Conservation (phyloP, 2,113 vertebrate genomes). For the Callospermophilus lateralis region DNA sequence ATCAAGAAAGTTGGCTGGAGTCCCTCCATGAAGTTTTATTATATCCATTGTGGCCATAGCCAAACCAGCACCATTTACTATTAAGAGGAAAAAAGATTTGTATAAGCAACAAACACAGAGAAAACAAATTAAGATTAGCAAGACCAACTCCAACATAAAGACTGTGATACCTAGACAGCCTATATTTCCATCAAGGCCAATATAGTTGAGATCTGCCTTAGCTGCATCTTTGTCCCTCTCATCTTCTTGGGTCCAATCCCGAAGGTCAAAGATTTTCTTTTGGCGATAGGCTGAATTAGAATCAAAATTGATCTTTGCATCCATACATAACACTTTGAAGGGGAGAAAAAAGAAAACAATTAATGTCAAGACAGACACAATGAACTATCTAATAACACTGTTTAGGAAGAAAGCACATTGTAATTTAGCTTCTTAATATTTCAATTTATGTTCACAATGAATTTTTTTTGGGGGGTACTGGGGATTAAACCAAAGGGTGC, state of each 20-base stretch:
- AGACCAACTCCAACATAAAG: not conserved
- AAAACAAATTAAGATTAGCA: not conserved
- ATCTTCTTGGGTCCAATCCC: constrained; percentile 99
- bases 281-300: constrained; percentile 97
- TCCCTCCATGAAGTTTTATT: constrained; percentile 98
- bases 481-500: no score
- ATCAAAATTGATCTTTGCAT: constrained; percentile 99
- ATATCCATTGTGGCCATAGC: constrained; percentile 99
- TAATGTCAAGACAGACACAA: constrained; percentile 57
- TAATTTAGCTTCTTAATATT: constrained; percentile 47
- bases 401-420: not conserved
- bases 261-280: constrained; percentile 95
- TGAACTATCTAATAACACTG: not conserved
- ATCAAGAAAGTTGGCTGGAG: constrained; percentile 98
- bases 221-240: constrained; percentile 94
- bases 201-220: constrained; percentile 96
- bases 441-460: constrained; percentile 40
- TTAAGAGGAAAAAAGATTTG: constrained; percentile 57
- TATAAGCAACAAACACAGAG: constrained; percentile 60
- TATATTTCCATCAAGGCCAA: constrained; percentile 97
- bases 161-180: constrained; percentile 94
- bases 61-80: constrained; percentile 98
- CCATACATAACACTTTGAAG: constrained; percentile 97
- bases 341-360: not conserved
- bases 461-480: not conserved